Evolutionary conservation across 2,888 invertebrate genomes (phyloP).

Genomic region (Caenorhabditis sulstoni): DNA sequence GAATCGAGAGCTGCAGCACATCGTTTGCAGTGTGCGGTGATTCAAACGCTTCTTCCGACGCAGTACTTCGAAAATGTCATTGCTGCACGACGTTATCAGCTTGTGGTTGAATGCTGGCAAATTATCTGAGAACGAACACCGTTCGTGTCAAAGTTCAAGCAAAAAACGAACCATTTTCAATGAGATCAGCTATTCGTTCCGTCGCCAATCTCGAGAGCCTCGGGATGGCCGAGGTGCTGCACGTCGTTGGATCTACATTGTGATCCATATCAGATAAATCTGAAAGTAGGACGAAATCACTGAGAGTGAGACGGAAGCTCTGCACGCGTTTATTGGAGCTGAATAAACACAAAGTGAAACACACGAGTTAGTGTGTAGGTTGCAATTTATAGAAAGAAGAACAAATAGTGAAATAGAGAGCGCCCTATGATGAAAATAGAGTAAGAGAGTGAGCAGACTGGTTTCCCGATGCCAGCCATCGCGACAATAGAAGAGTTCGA

Average conservation of each 20-base stretch:
- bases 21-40: constrained; percentile 25
- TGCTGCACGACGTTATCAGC: constrained; percentile 48
- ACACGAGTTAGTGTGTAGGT: constrained; percentile 32
- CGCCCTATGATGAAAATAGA: constrained; percentile 25
- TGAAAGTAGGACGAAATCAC: constrained; percentile 3
- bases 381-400: constrained; percentile 52
- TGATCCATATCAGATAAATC: constrained; percentile 57
- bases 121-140: constrained; percentile 20
- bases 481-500: too few species aligned
- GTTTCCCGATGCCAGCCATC: constrained; percentile 1
- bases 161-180: constrained; percentile 37
- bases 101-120: constrained; percentile 43
- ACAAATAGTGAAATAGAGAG: constrained; percentile 31
- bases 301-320: neutral
- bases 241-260: constrained; percentile 49
- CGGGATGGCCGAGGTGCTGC: constrained; percentile 35
- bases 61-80: constrained; percentile 56
- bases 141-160: neutral
- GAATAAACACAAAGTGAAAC: constrained; percentile 46
- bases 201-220: constrained; percentile 42
- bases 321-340: neutral
- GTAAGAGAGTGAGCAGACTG: neutral
- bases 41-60: constrained; percentile 46
- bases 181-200: constrained; percentile 49
- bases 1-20: constrained; percentile 39